Evolutionary conservation across 1,140 invertebrate genomes (phyloP).

Genomic region (Pomacea maculata): DNA sequence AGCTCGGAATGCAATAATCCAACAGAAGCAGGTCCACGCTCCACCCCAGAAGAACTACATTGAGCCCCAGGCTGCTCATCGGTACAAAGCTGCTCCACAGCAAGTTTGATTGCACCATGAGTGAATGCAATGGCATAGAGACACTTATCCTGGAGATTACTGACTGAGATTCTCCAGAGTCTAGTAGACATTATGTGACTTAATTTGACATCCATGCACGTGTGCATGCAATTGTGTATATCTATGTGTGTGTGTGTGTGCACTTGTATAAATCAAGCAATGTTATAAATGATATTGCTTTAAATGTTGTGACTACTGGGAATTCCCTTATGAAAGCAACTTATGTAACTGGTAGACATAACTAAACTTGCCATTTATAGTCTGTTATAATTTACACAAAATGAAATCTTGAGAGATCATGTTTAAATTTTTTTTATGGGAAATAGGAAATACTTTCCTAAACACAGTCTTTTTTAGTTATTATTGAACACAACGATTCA

Average conservation of each 20-base stretch:
- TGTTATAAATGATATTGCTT: background rate
- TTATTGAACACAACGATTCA: too few relatives aligned
- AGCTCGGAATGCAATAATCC: constrained; percentile 48
- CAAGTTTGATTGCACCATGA: constrained; percentile 21
- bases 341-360: too few relatives aligned
- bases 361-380: too few relatives aligned
- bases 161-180: background rate
- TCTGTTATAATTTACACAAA: too few relatives aligned
- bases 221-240: constrained; percentile 4
- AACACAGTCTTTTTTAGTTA: too few relatives aligned
- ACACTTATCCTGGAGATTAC: too few relatives aligned
- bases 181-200: background rate
- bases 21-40: constrained; percentile 33
- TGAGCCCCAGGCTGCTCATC: constrained; percentile 53
- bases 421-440: too few relatives aligned
- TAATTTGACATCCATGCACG: constrained; percentile 7
- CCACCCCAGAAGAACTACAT: constrained; percentile 38
- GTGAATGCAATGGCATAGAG: background rate
- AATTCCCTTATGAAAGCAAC: background rate
- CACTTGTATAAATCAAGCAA: background rate
- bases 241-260: background rate
- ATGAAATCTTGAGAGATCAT: too few relatives aligned
- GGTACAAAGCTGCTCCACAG: constrained; percentile 40
- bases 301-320: background rate
- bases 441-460: too few relatives aligned